These are phyloP conservation scores for Geotrypetes seraphini DNA, from an alignment of 2,797 vertebrate species.

Conservation along the genomic window DNA sequence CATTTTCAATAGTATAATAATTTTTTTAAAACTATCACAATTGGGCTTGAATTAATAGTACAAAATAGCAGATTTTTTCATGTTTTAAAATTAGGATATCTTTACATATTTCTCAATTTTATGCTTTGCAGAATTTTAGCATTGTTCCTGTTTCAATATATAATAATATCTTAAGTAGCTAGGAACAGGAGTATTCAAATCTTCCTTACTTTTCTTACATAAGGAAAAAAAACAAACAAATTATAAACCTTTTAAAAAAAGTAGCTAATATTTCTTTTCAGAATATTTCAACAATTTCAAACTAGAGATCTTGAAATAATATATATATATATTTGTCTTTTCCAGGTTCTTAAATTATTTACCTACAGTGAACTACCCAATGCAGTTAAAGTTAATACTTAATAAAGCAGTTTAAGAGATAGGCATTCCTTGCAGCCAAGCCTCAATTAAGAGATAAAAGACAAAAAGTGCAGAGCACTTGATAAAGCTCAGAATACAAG, in stretches of 20 bases:
- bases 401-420: conserved; percentile 87
- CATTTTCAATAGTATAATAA: no score
- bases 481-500: conserved; percentile 85
- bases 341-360: conserved; percentile 48
- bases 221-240: no score
- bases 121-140: no score
- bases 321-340: conserved; percentile 51
- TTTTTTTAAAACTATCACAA: no score
- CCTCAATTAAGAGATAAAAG: conserved; percentile 96
- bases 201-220: no score
- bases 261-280: conserved; percentile 7
- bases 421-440: conserved; percentile 89
- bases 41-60: no score
- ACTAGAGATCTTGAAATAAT: conserved; percentile 56
- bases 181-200: no score
- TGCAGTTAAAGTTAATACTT: conserved; percentile 93
- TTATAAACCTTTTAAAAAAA: conserved; percentile 27
- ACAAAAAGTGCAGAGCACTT: conserved; percentile 76
- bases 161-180: no score
- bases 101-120: no score
- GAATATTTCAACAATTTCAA: conserved; percentile 55
- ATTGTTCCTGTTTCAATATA: no score
- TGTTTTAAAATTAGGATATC: no score
- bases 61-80: no score
- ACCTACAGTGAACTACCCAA: conserved; percentile 57